These are phyloP conservation scores for Tenthredo scrophulariae DNA, from an alignment of 2,888 invertebrate species.

Conservation along the genomic window DNA sequence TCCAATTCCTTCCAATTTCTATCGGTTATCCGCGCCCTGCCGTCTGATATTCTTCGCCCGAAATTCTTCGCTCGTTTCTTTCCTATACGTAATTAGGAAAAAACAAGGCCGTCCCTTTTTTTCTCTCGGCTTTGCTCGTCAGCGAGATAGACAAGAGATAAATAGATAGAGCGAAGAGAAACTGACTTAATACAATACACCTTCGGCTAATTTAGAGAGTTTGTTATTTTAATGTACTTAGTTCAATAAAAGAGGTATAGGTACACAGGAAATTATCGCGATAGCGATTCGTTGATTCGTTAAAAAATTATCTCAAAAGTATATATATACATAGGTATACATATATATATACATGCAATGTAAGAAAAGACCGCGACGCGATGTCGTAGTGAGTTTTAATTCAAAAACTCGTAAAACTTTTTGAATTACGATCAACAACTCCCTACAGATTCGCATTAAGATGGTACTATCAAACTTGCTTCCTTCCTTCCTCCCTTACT, in stretches of 20 bases:
- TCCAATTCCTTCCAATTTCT: conserved; percentile 45
- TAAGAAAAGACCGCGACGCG: not conserved
- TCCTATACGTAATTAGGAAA: not conserved
- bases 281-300: not conserved
- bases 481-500: conserved; percentile 12
- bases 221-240: not conserved
- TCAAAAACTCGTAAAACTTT: conserved; percentile 57
- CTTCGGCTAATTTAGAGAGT: not conserved
- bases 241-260: not conserved
- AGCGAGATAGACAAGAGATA: conserved; percentile 25
- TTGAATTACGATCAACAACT: conserved; percentile 57
- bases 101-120: conserved; percentile 7
- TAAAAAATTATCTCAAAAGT: not conserved
- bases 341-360: not conserved
- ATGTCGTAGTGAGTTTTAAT: conserved; percentile 53
- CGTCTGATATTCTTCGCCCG: not conserved
- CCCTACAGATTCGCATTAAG: conserved; percentile 52
- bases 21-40: conserved; percentile 52
- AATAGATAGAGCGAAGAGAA: not conserved
- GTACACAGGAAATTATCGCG: too few relatives aligned
- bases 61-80: not conserved
- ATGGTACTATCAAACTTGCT: conserved; percentile 44
- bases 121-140: not conserved
- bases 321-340: too few relatives aligned
- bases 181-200: not conserved